Evolutionary conservation across 2,888 invertebrate genomes (phyloP).

Genomic region (Pemphredon lugubris): DNA sequence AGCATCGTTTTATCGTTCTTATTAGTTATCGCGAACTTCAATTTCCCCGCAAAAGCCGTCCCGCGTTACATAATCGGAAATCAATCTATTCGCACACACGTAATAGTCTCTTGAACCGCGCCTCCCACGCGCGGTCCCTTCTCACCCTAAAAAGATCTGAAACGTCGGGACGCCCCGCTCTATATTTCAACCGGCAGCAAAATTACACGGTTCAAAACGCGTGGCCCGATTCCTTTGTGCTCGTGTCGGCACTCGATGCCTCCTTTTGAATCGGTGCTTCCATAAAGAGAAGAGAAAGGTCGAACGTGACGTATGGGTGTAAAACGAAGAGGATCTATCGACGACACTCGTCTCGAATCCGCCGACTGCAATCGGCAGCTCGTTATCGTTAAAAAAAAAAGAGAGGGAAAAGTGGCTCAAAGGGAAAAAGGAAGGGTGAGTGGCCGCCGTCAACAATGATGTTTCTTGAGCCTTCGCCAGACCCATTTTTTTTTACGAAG

Average conservation of each 20-base stretch:
- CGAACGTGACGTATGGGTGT: conserved; percentile 20
- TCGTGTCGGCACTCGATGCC: neutral
- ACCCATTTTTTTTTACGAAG: no score
- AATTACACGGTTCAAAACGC: conserved; percentile 7
- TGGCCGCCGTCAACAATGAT: no score
- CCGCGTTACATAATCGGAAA: no score
- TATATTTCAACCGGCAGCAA: neutral
- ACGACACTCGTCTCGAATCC: conserved; percentile 18
- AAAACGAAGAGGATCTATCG: conserved; percentile 18
- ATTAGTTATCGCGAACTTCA: no score
- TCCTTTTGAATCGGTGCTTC: neutral
- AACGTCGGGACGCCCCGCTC: neutral
- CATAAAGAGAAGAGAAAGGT: neutral
- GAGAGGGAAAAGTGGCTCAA: no score
- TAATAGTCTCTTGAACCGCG: no score
- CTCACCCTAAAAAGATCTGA: no score
- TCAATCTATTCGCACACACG: no score
- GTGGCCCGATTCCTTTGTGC: conserved; percentile 1
- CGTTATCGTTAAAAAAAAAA: neutral
- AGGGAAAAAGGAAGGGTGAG: no score
- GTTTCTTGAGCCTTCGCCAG: neutral
- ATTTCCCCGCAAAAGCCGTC: no score
- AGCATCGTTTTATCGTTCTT: no score
- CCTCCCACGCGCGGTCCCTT: no score
- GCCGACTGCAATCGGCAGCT: conserved; percentile 13